phyloP scores from a whole-genome alignment of 2,888 invertebrate species.

The Oscheius sp. region DNA sequence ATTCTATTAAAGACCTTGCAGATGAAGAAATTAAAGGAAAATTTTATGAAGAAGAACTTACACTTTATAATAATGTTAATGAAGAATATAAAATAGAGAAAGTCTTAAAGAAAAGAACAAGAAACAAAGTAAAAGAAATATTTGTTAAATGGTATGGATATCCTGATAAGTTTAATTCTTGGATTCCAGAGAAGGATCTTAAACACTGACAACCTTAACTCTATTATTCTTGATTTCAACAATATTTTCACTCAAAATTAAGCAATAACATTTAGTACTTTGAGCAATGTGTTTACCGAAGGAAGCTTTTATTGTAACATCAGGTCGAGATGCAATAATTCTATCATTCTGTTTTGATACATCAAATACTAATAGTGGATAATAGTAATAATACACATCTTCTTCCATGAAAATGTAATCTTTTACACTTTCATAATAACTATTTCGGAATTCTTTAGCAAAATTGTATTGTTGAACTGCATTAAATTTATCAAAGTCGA shows the following conservation, averaged over 20 bases:
- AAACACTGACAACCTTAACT: slow-evolving; percentile 37
- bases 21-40: slow-evolving; percentile 45
- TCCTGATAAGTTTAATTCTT: slow-evolving; percentile 36
- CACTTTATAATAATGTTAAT: slow-evolving; percentile 35
- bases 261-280: slow-evolving; percentile 33
- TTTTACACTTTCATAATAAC: slow-evolving; percentile 48
- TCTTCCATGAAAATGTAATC: slow-evolving; percentile 54
- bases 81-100: slow-evolving; percentile 39
- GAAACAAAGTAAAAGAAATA: not conserved
- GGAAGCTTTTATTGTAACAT: slow-evolving; percentile 51
- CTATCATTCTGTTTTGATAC: slow-evolving; percentile 56
- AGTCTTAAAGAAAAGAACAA: not conserved
- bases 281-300: slow-evolving; percentile 43
- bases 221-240: slow-evolving; percentile 25
- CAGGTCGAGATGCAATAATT: slow-evolving; percentile 50
- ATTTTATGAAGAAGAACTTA: slow-evolving; percentile 45
- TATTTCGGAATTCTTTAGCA: slow-evolving; percentile 55
- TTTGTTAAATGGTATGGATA: slow-evolving; percentile 16
- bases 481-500: slow-evolving; percentile 54
- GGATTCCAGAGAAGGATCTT: not conserved
- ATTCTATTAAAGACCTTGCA: slow-evolving; percentile 35
- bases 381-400: slow-evolving; percentile 36
- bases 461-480: slow-evolving; percentile 55
- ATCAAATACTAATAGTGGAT: slow-evolving; percentile 51
- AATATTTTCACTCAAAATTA: not conserved